Evolutionary conservation across 2,797 vertebrate genomes (phyloP), one percentile per base, ranked within the genome.

Genomic region (Melanotaenia maccullochi): DNA sequence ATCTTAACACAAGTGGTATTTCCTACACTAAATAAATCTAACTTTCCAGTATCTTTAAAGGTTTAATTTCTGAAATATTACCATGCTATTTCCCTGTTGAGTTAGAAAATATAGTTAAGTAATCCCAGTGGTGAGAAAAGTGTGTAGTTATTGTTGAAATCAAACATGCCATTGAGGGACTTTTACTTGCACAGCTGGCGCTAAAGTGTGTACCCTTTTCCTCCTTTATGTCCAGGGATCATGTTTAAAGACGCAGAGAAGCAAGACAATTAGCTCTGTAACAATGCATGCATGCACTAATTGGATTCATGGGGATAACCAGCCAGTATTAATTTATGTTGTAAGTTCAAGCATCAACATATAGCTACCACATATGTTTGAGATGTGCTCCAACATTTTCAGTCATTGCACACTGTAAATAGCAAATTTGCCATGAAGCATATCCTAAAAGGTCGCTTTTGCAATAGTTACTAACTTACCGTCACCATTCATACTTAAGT

Each of bases 211-310:
- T 1, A 3, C 66, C 70, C 9, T 24, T 52, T 70, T 78, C 60
- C 65, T 66, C 57, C 80, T 63, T 32, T 73, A 72, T 79, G 85
- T 88, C 85, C 65, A 75, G 83, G 80, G 88, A 91, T 68, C 59
- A 8, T 58, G 69, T 78, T 89, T 81, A 68, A 78, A 84, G 85
- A 85, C 82, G 71, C 92, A 85, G 73, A 88, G 85, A 81, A 88
- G 68, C 83, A 61, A 78, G 85, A 81, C 87, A 91, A 93, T 91
- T 93, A 93, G 69, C 72, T 24, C 32, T 66, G 79, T 79, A 85
- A 87, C 83, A 91, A 83, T 67, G 60, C 68, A 66, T 80, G 78
- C 84, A 68, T 76, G 75, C 40, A 66, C 75, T 92, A 92, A 93
- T 93, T 90, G 78, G 89, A 71, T 79, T 82, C 73, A 67, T 0